Percentiles rank a stretch among this genome's conserved stretches.
Conservation (phyloP, 2,113 vertebrate species). For the Felis catus region DNA sequence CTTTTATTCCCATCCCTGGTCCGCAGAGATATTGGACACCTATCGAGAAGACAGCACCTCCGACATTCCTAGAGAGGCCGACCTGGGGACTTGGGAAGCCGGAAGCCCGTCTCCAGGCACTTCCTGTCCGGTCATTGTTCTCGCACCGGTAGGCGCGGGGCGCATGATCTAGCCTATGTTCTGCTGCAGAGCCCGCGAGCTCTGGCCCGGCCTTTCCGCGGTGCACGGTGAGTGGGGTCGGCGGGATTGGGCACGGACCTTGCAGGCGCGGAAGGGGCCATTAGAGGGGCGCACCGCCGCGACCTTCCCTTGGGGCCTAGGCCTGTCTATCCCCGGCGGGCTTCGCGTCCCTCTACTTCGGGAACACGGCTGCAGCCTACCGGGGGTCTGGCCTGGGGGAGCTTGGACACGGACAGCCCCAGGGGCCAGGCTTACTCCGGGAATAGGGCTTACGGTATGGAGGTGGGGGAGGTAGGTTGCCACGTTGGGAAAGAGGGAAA, state of each 20-base stretch:
- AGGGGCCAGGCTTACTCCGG: background rate
- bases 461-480: background rate
- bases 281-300: background rate
- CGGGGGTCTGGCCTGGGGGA: background rate
- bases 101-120: constrained; percentile 55
- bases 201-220: accelerated
- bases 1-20: background rate
- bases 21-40: background rate
- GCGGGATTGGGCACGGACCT: background rate
- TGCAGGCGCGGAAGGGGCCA: background rate
- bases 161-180: accelerated
- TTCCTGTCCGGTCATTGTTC: constrained; percentile 80
- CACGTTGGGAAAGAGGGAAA: background rate
- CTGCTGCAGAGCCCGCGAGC: accelerated
- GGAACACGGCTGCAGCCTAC: background rate
- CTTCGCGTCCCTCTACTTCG: background rate
- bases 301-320: background rate
- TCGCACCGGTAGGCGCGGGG: background rate
- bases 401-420: background rate
- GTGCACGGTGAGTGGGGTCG: background rate
- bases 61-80: constrained; percentile 65
- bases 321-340: no score
- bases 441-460: background rate
- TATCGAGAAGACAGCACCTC: constrained; percentile 59
- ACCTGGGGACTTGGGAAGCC: background rate